Conservation (phyloP, 1,140 invertebrate species). For the Drosophila tsacasi region DNA sequence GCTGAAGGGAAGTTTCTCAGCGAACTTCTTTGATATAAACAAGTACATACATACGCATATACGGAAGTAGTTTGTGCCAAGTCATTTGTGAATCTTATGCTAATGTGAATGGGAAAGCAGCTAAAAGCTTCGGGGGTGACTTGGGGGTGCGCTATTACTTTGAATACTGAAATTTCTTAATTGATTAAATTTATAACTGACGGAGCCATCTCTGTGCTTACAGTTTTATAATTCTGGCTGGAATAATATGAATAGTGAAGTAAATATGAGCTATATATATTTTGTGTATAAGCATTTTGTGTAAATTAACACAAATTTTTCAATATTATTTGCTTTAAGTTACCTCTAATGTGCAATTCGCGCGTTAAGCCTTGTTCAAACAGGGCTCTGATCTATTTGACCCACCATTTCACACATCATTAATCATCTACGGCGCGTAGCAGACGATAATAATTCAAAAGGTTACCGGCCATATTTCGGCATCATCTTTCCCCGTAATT, state of each 20-base stretch:
- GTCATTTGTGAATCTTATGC: slow-evolving; percentile 55
- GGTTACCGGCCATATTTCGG: slow-evolving; percentile 16
- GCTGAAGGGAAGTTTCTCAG: slow-evolving; percentile 38
- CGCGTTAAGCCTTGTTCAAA: background rate
- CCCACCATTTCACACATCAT: slow-evolving; percentile 32
- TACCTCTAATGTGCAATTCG: too few relatives aligned
- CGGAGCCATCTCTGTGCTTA: background rate
- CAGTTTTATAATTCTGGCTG: background rate
- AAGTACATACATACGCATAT: background rate
- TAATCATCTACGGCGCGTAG: slow-evolving; percentile 20
- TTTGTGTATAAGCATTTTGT: too few relatives aligned
- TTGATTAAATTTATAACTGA: slow-evolving; percentile 11
- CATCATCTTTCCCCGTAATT: slow-evolving; percentile 36
- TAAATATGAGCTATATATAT: too few relatives aligned
- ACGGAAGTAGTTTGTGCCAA: slow-evolving; percentile 47
- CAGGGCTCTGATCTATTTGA: slow-evolving; percentile 6
- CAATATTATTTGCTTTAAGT: background rate
- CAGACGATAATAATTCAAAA: slow-evolving; percentile 18
- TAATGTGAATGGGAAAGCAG: slow-evolving; percentile 29
- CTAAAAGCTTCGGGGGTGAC: background rate
- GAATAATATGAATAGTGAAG: background rate
- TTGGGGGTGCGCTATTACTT: slow-evolving; percentile 12
- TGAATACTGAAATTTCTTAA: slow-evolving; percentile 26
- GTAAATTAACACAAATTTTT: background rate
- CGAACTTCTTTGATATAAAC: slow-evolving; percentile 37